Conservation (phyloP, 2,888 invertebrate genomes). For the Eutolmus rufibarbis region DNA sequence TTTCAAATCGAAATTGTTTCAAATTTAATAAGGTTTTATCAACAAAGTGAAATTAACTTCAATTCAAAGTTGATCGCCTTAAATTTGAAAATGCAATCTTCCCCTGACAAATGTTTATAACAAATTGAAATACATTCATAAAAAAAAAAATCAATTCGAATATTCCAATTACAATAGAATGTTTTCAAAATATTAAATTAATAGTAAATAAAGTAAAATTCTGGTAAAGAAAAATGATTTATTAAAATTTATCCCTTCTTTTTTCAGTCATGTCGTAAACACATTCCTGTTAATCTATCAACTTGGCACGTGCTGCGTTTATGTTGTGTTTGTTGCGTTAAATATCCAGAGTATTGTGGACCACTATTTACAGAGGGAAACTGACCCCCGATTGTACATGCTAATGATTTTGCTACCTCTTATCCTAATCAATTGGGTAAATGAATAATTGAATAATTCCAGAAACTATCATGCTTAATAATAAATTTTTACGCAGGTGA, state of each 20-base stretch:
- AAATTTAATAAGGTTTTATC: no score
- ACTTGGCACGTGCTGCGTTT: constrained; percentile 95
- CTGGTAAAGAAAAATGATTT: no score
- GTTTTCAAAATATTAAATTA: no score
- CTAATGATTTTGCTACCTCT: constrained; percentile 75
- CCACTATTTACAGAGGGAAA: constrained; percentile 63
- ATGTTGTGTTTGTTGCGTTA: constrained; percentile 90
- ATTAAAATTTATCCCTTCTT: constrained; percentile 37
- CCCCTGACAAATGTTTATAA: no score
- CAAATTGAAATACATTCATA: no score
- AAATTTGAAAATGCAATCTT: no score
- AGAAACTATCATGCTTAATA: not conserved
- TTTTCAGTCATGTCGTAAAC: constrained; percentile 74
- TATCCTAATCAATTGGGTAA: constrained; percentile 80
- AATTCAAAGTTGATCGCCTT: no score
- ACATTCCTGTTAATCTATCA: constrained; percentile 85
- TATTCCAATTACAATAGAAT: no score
- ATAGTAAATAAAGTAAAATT: no score
- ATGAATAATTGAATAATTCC: constrained; percentile 57
- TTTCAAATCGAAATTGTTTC: no score
- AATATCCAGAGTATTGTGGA: constrained; percentile 77
- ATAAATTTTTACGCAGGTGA: constrained; percentile 50
- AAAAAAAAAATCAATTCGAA: no score
- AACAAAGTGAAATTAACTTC: no score
- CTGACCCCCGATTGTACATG: constrained; percentile 74